A percentile compares a stretch with the other conserved stretches of the same genome.
Conservation (phyloP, 37 sponge, comb jelly and placozoan species). For the Cliona cf. orientalis region DNA sequence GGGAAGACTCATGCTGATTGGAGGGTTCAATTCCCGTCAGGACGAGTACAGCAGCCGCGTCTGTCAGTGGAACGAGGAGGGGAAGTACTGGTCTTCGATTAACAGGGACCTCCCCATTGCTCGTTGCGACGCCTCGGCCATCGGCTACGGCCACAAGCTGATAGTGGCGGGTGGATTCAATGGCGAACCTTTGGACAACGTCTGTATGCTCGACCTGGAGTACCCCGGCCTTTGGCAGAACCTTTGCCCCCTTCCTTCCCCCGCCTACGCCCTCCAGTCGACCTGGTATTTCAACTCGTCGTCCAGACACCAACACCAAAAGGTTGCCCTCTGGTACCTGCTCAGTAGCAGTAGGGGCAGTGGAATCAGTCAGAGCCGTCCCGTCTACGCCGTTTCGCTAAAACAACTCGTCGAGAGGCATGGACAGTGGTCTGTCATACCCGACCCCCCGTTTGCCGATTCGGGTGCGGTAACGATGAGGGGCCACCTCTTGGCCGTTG, state of each 20-base stretch:
- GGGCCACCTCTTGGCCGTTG: conserved; percentile 42
- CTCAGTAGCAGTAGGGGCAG: conserved; percentile 8
- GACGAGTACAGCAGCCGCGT: conserved; percentile 39
- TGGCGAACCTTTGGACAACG: background rate
- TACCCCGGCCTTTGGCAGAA: background rate
- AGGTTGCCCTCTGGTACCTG: conserved; percentile 38
- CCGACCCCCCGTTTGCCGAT: conserved; percentile 24
- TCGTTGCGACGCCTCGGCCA: conserved; percentile 21
- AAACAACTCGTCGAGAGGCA: conserved; percentile 1
- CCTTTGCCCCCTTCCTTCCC: conserved; percentile 17
- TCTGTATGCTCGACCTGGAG: conserved; percentile 25
- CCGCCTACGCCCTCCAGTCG: conserved; percentile 30
- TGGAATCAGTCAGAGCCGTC: background rate
- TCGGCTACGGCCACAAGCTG: conserved; percentile 17
- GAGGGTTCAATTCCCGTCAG: conserved; percentile 24
- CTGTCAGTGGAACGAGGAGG: conserved; percentile 11
- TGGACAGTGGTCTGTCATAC: conserved; percentile 25
- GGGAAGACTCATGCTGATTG: conserved; percentile 26
- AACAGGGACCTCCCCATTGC: background rate
- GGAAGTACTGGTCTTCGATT: conserved; percentile 10
- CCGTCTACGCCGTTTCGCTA: conserved; percentile 30
- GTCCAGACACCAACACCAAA: background rate
- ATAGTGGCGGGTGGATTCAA: conserved; percentile 53
- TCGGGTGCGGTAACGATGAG: conserved; percentile 24
- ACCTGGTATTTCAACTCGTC: background rate